phyloP scores from a whole-genome alignment of 2,888 invertebrate genomes.

The Temnothorax ravouxi region DNA sequence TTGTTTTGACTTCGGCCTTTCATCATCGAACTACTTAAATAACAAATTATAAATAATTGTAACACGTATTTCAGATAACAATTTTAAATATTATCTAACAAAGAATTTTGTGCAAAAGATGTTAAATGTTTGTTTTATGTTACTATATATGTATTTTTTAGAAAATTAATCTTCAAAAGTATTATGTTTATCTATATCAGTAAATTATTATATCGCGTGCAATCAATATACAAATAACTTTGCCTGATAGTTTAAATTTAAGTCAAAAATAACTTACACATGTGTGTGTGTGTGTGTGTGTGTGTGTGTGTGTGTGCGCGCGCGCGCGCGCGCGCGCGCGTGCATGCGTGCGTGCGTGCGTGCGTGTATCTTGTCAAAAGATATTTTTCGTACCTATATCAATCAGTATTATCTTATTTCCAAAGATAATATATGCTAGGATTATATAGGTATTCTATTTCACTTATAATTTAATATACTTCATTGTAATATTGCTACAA shows the following conservation, averaged over 20 bases:
- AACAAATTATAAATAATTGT: conserved; percentile 4
- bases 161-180: conserved; percentile 63
- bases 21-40: no score
- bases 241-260: conserved; percentile 57
- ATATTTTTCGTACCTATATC: conserved; percentile 63
- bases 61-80: conserved; percentile 48
- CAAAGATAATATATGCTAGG: conserved; percentile 75
- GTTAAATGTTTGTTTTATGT: conserved; percentile 68
- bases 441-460: conserved; percentile 51
- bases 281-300: not conserved
- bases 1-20: no score
- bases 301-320: no score
- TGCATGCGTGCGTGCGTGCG: fast-evolving
- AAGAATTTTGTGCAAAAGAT: conserved; percentile 72
- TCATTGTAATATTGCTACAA: conserved; percentile 54
- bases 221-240: conserved; percentile 60
- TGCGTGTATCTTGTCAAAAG: conserved; percentile 49
- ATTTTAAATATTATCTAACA: conserved; percentile 66
- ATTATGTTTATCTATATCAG: conserved; percentile 66
- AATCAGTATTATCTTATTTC: conserved; percentile 63
- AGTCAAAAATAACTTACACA: conserved; percentile 58
- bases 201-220: conserved; percentile 58
- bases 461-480: conserved; percentile 68
- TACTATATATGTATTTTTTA: conserved; percentile 72
- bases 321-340: no score